Base-by-base conservation (phyloP, 1,140 invertebrate genomes). In the Panagrolaimus sp. region DNA sequence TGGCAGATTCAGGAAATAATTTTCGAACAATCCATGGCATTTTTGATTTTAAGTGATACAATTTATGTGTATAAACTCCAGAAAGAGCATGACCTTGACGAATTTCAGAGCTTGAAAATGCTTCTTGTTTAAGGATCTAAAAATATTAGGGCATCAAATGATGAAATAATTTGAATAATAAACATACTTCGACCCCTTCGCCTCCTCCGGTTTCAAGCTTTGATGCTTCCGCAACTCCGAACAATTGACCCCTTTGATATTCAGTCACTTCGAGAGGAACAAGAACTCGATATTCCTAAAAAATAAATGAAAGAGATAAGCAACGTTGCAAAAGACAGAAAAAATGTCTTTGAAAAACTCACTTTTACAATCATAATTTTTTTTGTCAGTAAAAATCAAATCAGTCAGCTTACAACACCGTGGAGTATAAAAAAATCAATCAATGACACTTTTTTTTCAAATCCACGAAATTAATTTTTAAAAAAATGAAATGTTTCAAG, bases 171-270 rank as follows among this genome's bases (percentile, higher is more conserved):
- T 38, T 38, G 2, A 38, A 38, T 4, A 38, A 4, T 38, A 38
- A 38, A 38, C 32, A 4, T 38, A 38, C 94, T 58, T 58, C 52
- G 80, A 98, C 94, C 64, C 96, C 96, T 87, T 98, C 95, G 47
- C 96, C 95, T 72, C 96, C 96, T 3, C 96, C 96, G 0, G 96
- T 98, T 86, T 99, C 95, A 87, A 96, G 95, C 88, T 97, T 98
- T 84, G 93, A 96, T n/a, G 93, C 93, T 85, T 98, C 92, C 15
- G 96, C 95, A 55, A 98, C 95, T 71, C 93, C 94, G 85, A 89
- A 99, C 73, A 98, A 87, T 86, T 98, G 96, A 71, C 91, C 96
- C 73, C 97, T 91, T 90, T 97, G 93, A 84, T 97, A 98, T 92
- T 97, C 84, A 48, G 87, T 82, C 84, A 78, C 63, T 70, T 68